Base-by-base conservation (phyloP, 1,140 invertebrate genomes). In the Patella vulgata region DNA sequence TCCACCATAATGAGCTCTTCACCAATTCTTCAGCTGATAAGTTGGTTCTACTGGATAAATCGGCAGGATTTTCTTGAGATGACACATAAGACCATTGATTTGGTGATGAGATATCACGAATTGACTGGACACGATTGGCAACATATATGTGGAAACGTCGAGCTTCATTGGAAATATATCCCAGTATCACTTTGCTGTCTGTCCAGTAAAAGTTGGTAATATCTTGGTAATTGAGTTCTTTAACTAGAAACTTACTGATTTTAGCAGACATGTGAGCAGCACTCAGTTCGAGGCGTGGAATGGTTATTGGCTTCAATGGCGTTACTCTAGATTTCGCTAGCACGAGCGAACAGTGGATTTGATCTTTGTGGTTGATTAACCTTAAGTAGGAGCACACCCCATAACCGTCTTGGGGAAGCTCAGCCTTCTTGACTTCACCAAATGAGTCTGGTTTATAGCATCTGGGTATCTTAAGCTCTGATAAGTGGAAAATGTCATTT, bases 101-200 rank as follows among this genome's bases (percentile, higher is more conserved):
- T n/a, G n/a, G n/a, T n/a, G n/a, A n/a, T n/a, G n/a, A n/a, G n/a
- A n/a, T n/a, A n/a, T n/a, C n/a, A 19, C 66, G 46, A 9, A 71
- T 74, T 51, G 61, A 42, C 21, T 60, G 50, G 14, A 69, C 66
- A 2, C 66, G 2, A 42, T 72, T 69, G 3, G 59, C 60, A 27
- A 71, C 68, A 60, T 64, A 73, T 12, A 59, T 55, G 40, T 73
- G 59, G 47, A 71, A 68, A 21, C 62, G 30, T 8, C 51, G 39
- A 27, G 63, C 40, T 19, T 64, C 61, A 43, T 73, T 74, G n/a
- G 17, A 33, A 12, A 74, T 71, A 43, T 74, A 71, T n/a, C n/a
- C n/a, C n/a, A n/a, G n/a, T n/a, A n/a, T n/a, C n/a, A n/a, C n/a
- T n/a, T n/a, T n/a, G n/a, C 56, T 65, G 30, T 74, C 63, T n/a